Base-by-base conservation (phyloP, 1,140 invertebrate genomes). In the Neuroterus valhalla region DNA sequence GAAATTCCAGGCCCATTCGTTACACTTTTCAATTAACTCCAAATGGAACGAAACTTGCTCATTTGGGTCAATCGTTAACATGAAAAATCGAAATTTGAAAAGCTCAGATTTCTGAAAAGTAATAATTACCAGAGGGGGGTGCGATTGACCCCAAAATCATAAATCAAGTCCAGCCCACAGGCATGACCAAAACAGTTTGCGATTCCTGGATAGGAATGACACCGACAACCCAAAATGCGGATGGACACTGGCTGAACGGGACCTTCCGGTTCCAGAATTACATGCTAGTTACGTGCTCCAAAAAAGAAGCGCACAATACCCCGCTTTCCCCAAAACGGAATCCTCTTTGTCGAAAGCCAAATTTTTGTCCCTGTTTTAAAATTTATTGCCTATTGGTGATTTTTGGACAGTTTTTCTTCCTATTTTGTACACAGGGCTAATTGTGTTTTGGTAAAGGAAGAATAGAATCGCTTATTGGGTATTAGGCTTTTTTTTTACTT, bases 221-320 rank as follows among this genome's bases (percentile, higher is more conserved):
- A 31, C 6, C 15, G 31, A 62, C 23, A 8, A 62, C 55, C 23
- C 23, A 12, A 62, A 62, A 62, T 8, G 31, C 23, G 23, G 31
- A 23, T 62, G 55, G 55, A 62, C 55, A 23, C 31, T 62, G 31
- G 31, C 6, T 8, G 6, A 8, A 62, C 55, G 31, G 55, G 55
- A 62, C 55, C 55, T 62, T 62, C 55, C 55, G 55, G 55, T 62
- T 62, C 21, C 26, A 5, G 31, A 14, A 62, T 62, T 62, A 62
- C 55, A 62, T 26, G 55, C 55, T 62, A 23, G 23, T 62, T 62
- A 62, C 31, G 31, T 62, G 23, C 23, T 6, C 14, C 55, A 23
- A 4, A 62, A 12, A 38, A 31, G 26, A 50, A 26, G 6, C 21
- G 14, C 23, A 62, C 3, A 6, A 62, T 31, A 31, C 26, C 23